Evolutionary conservation across 2,113 vertebrate genomes (phyloP), one percentile per base, ranked within the genome.

Genomic region (Tetrao urogallus): DNA sequence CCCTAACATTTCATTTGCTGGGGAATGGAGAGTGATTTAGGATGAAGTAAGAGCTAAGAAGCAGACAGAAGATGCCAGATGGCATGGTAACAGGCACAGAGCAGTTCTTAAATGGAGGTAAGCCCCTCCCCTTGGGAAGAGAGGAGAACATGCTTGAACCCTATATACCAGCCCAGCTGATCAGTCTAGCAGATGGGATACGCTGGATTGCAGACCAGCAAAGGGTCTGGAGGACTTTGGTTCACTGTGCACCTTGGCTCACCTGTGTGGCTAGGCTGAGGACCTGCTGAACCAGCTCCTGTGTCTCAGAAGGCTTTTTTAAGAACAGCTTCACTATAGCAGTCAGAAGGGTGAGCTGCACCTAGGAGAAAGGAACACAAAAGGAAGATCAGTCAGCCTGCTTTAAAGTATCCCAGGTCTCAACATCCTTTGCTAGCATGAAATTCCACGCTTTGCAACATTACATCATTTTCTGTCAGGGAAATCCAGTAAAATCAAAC

Each of bases 211-310:
- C 54, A 79, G 73, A 43, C 10, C 60, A 82, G 8, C 71, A 45
- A 6, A 18, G 25, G 7, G 22, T 13, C n/a, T 54, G 65, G 10
- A 91, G n/a, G 12, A 8, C 34, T 74, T 82, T 2, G 15, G 14
- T 48, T 88, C 92, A 60, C 74, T 25, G 58, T 22, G 2, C 38
- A 16, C 20, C 90, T 79, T 57, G 60, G 78, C 95, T 98, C 95
- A 99, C 99, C 98, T 99, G 99, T 8, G 99, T 99, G 82, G 99
- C 99, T 92, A 99, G 97, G 93, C 99, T 99, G 72, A 99, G 99
- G 54, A 99, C 99, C 97, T 99, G 99, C 94, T 99, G 99, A 64
- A 99, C 99, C 95, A 99, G 93, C 97, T 99, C 99, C 96, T 99
- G 99, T 4, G 99, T 99, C 97, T 99, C 99, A 4, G 99, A 99